Evolutionary conservation across 1,140 invertebrate species (phyloP).

Genomic region (Dufourea novaeangliae): DNA sequence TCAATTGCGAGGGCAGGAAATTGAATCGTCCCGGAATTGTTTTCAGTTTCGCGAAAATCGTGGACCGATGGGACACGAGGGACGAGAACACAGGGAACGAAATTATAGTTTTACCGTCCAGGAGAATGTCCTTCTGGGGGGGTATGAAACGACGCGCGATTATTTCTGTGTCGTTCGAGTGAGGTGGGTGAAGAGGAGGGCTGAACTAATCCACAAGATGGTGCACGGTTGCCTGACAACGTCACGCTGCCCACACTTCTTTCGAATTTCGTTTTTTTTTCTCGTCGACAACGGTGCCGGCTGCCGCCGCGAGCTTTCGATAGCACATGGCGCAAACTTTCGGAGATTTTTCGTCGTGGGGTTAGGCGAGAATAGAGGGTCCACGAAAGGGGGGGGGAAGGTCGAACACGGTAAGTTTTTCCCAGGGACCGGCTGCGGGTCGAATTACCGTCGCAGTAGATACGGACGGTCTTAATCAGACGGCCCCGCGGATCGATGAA

Average conservation of each 20-base stretch:
- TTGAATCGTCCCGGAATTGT: conserved; percentile 47
- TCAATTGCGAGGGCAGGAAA: conserved; percentile 36
- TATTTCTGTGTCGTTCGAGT: conserved; percentile 37
- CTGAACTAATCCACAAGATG: conserved; percentile 43
- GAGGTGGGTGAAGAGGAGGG: no score
- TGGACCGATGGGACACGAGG: no score
- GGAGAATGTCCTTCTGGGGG: conserved; percentile 9
- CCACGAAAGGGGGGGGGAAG: background rate
- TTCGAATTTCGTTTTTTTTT: conserved; percentile 20
- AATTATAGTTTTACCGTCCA: conserved; percentile 35
- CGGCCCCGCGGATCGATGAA: conserved; percentile 24
- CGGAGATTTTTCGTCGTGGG: conserved; percentile 47
- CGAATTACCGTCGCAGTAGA: conserved; percentile 47
- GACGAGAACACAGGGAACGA: conserved; percentile 1
- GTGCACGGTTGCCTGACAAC: conserved; percentile 10
- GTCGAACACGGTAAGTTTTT: conserved; percentile 31
- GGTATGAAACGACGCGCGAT: conserved; percentile 10
- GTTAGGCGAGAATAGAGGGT: conserved; percentile 44
- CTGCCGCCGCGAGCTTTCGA: conserved; percentile 27
- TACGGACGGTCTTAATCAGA: conserved; percentile 51
- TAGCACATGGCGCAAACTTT: conserved; percentile 57
- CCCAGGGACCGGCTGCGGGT: conserved; percentile 28
- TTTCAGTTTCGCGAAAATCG: conserved; percentile 26
- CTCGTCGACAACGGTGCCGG: conserved; percentile 3
- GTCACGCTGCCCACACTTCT: conserved; percentile 10